phyloP scores from a whole-genome alignment of 92 coral and sea anemone species.

The Parazoanthus swiftii region DNA sequence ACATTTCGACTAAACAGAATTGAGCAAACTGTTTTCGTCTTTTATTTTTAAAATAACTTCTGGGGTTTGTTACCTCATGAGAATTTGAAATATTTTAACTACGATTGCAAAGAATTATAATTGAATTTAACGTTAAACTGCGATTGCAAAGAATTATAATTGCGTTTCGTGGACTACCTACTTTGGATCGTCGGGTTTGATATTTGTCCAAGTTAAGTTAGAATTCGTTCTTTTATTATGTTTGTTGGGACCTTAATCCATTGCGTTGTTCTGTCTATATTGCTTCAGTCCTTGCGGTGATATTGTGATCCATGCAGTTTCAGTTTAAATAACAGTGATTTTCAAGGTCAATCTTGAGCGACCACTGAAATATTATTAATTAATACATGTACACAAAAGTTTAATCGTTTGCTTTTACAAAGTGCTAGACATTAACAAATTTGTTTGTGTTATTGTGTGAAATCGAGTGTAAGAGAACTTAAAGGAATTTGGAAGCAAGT shows the following conservation, averaged over 20 bases:
- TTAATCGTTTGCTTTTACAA: not conserved
- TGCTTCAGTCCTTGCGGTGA: slow-evolving; percentile 6
- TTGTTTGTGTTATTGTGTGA: slow-evolving; percentile 28
- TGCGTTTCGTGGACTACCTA: not conserved
- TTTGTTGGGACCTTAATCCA: not conserved
- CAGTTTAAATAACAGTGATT: not conserved
- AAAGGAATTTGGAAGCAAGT: not conserved
- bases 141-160: not conserved
- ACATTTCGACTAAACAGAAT: not conserved
- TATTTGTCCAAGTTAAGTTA: not conserved
- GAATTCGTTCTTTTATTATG: not conserved
- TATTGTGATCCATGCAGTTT: not conserved
- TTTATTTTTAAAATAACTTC: slow-evolving; percentile 4
- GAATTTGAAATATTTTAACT: not conserved
- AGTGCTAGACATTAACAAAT: slow-evolving; percentile 4
- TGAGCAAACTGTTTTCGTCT: not conserved
- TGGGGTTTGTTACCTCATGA: not conserved
- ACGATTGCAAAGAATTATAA: too few relatives aligned
- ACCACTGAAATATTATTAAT: not conserved
- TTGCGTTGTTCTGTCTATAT: slow-evolving; percentile 14
- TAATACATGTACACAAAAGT: slow-evolving; percentile 15
- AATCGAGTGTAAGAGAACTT: slow-evolving; percentile 20
- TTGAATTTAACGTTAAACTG: too few relatives aligned
- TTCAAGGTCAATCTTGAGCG: slow-evolving; percentile 7
- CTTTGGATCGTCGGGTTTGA: not conserved